Conservation (phyloP, 64 coral and sea anemone genomes). For the Dendronephthya gigantea region DNA sequence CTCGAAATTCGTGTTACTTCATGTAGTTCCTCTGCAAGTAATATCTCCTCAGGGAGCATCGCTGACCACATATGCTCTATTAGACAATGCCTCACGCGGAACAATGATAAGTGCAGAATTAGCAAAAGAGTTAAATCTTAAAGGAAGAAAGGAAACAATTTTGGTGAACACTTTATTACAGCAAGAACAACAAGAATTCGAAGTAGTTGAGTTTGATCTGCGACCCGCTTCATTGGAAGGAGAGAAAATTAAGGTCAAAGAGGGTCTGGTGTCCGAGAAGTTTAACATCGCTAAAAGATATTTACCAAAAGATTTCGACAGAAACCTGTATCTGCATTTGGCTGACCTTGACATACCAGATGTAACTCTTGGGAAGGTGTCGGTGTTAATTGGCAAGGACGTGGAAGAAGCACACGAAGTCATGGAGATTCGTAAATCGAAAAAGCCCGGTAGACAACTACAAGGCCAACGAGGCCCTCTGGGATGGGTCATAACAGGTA, state of each 20-base stretch:
- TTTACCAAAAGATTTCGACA: conserved; percentile 20
- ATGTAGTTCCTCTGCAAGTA: conserved; percentile 31
- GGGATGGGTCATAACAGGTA: conserved; percentile 28
- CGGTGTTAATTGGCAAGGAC: conserved; percentile 25
- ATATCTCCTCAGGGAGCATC: background rate
- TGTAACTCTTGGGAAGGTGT: conserved; percentile 11
- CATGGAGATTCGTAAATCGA: background rate
- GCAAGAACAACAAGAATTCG: background rate
- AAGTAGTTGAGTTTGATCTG: conserved; percentile 27
- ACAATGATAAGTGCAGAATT: conserved; percentile 23
- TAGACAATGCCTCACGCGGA: conserved; percentile 31
- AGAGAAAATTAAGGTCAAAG: conserved; percentile 15
- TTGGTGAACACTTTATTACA: background rate
- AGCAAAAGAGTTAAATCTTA: background rate
- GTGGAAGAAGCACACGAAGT: background rate
- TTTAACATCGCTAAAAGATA: conserved; percentile 17
- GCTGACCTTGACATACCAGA: conserved; percentile 13
- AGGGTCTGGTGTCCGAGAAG: conserved; percentile 17
- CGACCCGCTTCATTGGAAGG: conserved; percentile 4
- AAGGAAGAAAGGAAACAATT: conserved; percentile 19
- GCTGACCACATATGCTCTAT: conserved; percentile 11
- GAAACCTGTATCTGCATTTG: background rate
- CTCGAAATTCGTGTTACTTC: conserved; percentile 7
- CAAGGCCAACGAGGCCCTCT: conserved; percentile 13
- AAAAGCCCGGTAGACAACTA: background rate